Conservation (phyloP, 2,113 vertebrate species). For the Myxocyprinus asiaticus region DNA sequence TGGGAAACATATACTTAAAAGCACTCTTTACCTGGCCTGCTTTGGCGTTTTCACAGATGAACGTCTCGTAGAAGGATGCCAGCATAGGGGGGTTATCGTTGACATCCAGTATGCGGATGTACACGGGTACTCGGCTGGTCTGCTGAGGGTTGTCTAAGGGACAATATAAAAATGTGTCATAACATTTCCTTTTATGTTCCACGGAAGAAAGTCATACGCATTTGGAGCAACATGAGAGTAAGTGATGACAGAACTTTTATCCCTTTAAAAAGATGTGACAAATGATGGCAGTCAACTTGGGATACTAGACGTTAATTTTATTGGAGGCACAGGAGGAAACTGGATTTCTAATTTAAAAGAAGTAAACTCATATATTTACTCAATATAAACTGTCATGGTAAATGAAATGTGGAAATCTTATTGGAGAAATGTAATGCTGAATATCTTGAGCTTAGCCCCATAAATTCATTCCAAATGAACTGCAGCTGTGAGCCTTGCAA, state of each 20-base stretch:
- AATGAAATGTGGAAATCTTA: slow-evolving; percentile 15
- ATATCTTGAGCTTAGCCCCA: slow-evolving; percentile 5
- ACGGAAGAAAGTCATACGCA: too few species aligned
- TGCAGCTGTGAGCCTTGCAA: too few species aligned
- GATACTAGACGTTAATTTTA: neutral
- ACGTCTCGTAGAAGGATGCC: slow-evolving; percentile 86
- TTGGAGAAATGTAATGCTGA: slow-evolving; percentile 25
- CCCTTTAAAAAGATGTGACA: too few species aligned
- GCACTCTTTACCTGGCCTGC: slow-evolving; percentile 83
- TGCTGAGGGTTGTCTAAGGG: slow-evolving; percentile 85
- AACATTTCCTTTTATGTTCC: too few species aligned
- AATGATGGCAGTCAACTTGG: neutral
- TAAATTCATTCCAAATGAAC: neutral
- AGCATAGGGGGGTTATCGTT: slow-evolving; percentile 94
- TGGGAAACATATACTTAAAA: slow-evolving; percentile 1
- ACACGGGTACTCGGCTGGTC: slow-evolving; percentile 85
- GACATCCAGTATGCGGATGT: slow-evolving; percentile 88
- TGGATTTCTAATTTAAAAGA: slow-evolving; percentile 15
- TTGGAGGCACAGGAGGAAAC: neutral
- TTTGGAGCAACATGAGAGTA: too few species aligned
- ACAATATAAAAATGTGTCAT: neutral
- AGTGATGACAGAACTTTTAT: too few species aligned
- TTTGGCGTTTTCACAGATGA: slow-evolving; percentile 91
- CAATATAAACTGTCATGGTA: slow-evolving; percentile 22
- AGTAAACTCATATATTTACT: slow-evolving; percentile 14